Evolutionary conservation across 2,113 vertebrate genomes (phyloP).

Genomic region (Rana temporaria): DNA sequence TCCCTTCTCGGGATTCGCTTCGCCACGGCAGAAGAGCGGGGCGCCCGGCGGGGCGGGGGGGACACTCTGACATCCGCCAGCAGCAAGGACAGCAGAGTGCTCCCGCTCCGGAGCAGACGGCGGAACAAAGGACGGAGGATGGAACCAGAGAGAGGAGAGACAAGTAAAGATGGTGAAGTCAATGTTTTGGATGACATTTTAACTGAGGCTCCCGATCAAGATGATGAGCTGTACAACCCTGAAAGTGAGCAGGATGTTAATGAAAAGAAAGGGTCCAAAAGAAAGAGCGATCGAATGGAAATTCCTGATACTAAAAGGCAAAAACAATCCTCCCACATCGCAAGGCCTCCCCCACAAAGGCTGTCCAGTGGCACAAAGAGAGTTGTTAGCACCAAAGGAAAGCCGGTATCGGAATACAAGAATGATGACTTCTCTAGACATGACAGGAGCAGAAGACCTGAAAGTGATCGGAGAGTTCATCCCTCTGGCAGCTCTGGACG

Average conservation of each 20-base stretch:
- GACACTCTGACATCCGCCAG: slow-evolving; percentile 42
- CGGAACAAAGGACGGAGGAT: slow-evolving; percentile 13
- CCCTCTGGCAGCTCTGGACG: slow-evolving; percentile 72
- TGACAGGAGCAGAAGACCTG: slow-evolving; percentile 77
- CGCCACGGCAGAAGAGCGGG: slow-evolving; percentile 54
- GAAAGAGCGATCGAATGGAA: slow-evolving; percentile 88
- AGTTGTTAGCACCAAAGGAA: slow-evolving; percentile 73
- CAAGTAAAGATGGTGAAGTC: slow-evolving; percentile 86
- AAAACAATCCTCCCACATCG: slow-evolving; percentile 80
- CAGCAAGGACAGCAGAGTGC: slow-evolving; percentile 8
- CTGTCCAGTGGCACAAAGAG: slow-evolving; percentile 83
- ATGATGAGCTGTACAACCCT: slow-evolving; percentile 95
- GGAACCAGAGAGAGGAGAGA: slow-evolving; percentile 40
- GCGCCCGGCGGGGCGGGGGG: slow-evolving; percentile 55
- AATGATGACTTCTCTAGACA: slow-evolving; percentile 84
- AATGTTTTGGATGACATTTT: slow-evolving; percentile 96
- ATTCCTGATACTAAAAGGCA: slow-evolving; percentile 84
- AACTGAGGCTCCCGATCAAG: slow-evolving; percentile 97
- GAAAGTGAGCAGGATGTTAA: slow-evolving; percentile 90
- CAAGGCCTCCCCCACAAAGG: slow-evolving; percentile 83
- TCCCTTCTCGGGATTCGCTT: slow-evolving; percentile 30
- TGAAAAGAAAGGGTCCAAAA: slow-evolving; percentile 97
- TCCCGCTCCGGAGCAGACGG: neutral
- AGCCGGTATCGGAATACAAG: slow-evolving; percentile 76
- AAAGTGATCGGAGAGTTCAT: slow-evolving; percentile 80